Evolutionary conservation across 1,140 invertebrate genomes (phyloP), one percentile per base, ranked within the genome.

Genomic region (Thalassaphorura encarpata): DNA sequence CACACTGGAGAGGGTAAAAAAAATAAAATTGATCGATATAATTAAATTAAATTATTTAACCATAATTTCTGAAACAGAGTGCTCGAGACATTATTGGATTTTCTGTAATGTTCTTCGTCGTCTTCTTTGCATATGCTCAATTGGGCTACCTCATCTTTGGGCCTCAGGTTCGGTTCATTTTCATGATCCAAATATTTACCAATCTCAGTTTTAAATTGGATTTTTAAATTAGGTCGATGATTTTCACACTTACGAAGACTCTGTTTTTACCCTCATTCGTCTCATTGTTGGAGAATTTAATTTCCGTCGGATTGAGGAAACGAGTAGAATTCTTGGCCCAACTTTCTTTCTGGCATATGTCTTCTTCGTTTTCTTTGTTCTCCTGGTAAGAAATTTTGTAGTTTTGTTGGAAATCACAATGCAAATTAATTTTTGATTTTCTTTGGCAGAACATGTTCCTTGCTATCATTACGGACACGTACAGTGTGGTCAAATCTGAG

Each of bases 241-340:
- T 67, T 86, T 83, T 72, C 76, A 75, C 21, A 78, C 71, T 56
- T 82, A 85, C 67, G 68, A 73, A 29, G 70, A 73, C 16, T 73
- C 83, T 0, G 74, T 82, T 61, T 81, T 87, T 66, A 85, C 85
- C 11, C 72, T 89, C 56, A 77, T 87, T 47, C 75, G 84, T 41
- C 82, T 83, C 62, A 84, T 88, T 69, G 71, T 89, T 33, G 86
- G 86, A 19, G 85, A 89, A 68, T 88, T 88, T 70, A 77, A 89
- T 69, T 89, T 85, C 67, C 72, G 77, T 49, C 77, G 78, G 29
- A 78, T 89, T 11, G 80, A 85, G 68, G 69, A 75, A 28, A 82
- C 83, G 1, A 83, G 87, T 72, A 72, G 81, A 40, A 68, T 86
- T 26, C 70, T 88, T 27, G 85, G 84, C n/a, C 86, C 86, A 4